A percentile compares a stretch with the other conserved stretches of the same genome.
These are phyloP conservation scores for Cydia amplana DNA, from an alignment of 1,140 invertebrate genomes.

Conservation along the genomic window DNA sequence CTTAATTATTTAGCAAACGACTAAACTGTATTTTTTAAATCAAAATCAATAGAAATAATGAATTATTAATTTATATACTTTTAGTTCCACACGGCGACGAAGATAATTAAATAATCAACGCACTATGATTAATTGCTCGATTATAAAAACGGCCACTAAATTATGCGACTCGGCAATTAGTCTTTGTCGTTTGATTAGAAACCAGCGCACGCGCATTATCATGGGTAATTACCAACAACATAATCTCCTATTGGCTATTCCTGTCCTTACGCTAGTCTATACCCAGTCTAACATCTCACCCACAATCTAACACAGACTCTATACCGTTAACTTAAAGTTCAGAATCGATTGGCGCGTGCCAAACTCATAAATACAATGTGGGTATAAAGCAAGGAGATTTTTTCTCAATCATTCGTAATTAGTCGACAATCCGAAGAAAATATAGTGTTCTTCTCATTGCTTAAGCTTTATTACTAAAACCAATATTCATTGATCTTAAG, in stretches of 20 bases:
- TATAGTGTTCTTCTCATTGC: constrained; percentile 20
- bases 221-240: constrained; percentile 20
- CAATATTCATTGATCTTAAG: not conserved
- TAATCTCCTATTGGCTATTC: not conserved
- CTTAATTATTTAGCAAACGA: too few relatives aligned
- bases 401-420: constrained; percentile 50
- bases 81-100: not conserved
- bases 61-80: constrained; percentile 13
- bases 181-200: constrained; percentile 24
- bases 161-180: not conserved
- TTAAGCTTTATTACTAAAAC: not conserved
- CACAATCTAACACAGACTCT: not conserved
- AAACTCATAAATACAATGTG: constrained; percentile 10
- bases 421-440: constrained; percentile 56
- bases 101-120: constrained; percentile 14
- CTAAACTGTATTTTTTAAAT: not conserved
- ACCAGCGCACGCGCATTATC: not conserved
- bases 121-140: constrained; percentile 7
- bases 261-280: constrained; percentile 11
- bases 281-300: not conserved
- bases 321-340: not conserved
- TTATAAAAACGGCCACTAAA: not conserved
- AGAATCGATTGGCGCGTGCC: not conserved
- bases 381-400: constrained; percentile 30
- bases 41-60: not conserved